Conservation (phyloP, 2,888 invertebrate genomes). For the Crematogaster levior region DNA sequence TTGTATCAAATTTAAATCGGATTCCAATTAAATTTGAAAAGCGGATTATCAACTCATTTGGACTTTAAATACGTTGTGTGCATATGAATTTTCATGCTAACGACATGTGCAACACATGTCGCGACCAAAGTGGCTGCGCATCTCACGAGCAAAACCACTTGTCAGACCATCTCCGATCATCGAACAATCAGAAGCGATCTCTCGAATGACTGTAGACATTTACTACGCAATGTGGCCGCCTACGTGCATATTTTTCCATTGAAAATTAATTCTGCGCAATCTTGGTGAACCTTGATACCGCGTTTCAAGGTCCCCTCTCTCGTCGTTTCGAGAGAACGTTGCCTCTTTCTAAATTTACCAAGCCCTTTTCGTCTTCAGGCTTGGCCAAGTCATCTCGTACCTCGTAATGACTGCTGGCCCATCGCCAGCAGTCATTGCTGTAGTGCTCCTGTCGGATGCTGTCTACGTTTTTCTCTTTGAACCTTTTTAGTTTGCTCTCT, state of each 20-base stretch:
- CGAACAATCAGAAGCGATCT: slow-evolving; percentile 41
- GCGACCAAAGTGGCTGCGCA: slow-evolving; percentile 9
- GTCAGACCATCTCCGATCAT: slow-evolving; percentile 52
- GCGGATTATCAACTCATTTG: background rate
- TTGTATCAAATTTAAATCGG: background rate
- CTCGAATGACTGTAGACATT: background rate
- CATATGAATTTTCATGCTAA: background rate
- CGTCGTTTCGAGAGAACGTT: slow-evolving; percentile 49
- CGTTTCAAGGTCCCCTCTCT: slow-evolving; percentile 59
- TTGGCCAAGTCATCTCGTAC: slow-evolving; percentile 29
- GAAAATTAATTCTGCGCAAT: slow-evolving; percentile 32
- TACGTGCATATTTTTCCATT: slow-evolving; percentile 60
- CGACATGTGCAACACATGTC: background rate
- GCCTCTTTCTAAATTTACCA: slow-evolving; percentile 52
- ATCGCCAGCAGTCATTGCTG: slow-evolving; percentile 46
- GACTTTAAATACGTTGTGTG: background rate
- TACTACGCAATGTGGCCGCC: slow-evolving; percentile 65
- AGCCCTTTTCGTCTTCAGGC: slow-evolving; percentile 52
- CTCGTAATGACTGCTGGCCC: slow-evolving; percentile 54
- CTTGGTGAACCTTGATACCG: slow-evolving; percentile 49
- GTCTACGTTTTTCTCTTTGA: slow-evolving; percentile 27
- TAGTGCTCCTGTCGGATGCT: background rate
- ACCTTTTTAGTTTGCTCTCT: background rate
- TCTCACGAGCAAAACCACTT: slow-evolving; percentile 12
- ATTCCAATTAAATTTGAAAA: background rate